phyloP scores from a whole-genome alignment of 1,140 invertebrate species.

The Drosophila arawakana region DNA sequence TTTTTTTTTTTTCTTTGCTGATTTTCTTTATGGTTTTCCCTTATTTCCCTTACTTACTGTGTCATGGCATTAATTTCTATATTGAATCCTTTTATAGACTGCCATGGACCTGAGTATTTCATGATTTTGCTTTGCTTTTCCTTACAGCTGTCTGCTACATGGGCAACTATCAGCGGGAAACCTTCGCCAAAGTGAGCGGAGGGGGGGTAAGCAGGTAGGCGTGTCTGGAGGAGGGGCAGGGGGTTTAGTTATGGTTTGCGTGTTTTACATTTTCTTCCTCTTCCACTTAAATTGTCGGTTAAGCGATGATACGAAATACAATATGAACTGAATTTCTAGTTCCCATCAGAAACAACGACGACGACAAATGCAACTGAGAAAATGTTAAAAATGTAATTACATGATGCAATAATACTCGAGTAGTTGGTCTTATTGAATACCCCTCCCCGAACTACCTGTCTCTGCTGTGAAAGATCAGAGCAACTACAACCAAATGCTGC shows the following conservation, averaged over 20 bases:
- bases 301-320: conserved; percentile 61
- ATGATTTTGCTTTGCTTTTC: conserved; percentile 10
- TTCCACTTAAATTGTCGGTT: conserved; percentile 67
- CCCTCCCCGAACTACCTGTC: neutral
- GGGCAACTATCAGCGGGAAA: neutral
- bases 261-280: conserved; percentile 41
- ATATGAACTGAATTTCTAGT: conserved; percentile 14
- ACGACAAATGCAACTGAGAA: conserved; percentile 22
- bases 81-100: conserved; percentile 73
- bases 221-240: neutral
- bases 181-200: neutral
- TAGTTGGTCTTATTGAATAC: conserved; percentile 38
- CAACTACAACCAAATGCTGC: conserved; percentile 31
- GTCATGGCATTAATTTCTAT: conserved; percentile 70
- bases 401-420: conserved; percentile 30
- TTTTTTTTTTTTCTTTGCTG: conserved; percentile 1
- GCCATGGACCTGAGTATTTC: conserved; percentile 1
- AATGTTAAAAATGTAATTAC: conserved; percentile 44
- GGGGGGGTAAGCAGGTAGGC: neutral
- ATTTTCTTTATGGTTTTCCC: neutral
- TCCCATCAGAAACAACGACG: conserved; percentile 33
- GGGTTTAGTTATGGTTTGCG: conserved; percentile 42
- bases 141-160: conserved; percentile 21
- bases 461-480: conserved; percentile 19
- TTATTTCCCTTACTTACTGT: neutral